Conservation (phyloP, 2,113 vertebrate genomes). For the Cyanoliseus patagonus region DNA sequence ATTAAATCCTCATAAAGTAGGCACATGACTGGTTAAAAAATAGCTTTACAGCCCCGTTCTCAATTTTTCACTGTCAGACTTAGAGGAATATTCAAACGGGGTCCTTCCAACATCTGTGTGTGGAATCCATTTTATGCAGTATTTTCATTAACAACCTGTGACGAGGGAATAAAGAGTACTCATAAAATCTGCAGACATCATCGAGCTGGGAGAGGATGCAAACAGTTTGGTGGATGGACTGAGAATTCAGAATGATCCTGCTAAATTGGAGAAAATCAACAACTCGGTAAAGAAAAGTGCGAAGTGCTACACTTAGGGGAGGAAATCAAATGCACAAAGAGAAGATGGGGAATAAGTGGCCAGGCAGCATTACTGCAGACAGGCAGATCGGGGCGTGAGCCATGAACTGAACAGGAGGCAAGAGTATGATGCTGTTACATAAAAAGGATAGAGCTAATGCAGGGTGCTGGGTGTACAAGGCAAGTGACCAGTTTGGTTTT, state of each 20-base stretch:
- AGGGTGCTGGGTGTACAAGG: not conserved
- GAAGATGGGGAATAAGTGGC: conserved; percentile 42
- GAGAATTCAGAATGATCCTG: conserved; percentile 61
- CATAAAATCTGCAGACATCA: conserved; percentile 68
- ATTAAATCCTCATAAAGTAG: not conserved
- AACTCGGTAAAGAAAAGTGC: conserved; percentile 51
- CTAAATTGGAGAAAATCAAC: conserved; percentile 65
- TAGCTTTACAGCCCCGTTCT: not conserved
- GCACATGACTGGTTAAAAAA: not conserved
- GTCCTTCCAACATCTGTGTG: conserved; percentile 46
- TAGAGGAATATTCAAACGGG: not conserved
- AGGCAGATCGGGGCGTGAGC: not conserved
- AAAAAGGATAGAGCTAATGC: not conserved
- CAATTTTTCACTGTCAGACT: not conserved
- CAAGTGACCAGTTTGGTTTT: not conserved
- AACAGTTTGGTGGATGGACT: conserved; percentile 61
- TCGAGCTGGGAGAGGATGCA: conserved; percentile 65
- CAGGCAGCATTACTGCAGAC: not conserved
- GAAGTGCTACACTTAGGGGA: conserved; percentile 51
- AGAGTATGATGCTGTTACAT: not conserved
- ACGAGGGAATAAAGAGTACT: conserved; percentile 64
- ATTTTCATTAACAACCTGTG: conserved; percentile 70
- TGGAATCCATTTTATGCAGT: conserved; percentile 59
- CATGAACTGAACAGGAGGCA: not conserved
- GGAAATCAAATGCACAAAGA: conserved; percentile 59